Conservation (phyloP, 2,888 invertebrate species). For the Megamerina dolium region DNA sequence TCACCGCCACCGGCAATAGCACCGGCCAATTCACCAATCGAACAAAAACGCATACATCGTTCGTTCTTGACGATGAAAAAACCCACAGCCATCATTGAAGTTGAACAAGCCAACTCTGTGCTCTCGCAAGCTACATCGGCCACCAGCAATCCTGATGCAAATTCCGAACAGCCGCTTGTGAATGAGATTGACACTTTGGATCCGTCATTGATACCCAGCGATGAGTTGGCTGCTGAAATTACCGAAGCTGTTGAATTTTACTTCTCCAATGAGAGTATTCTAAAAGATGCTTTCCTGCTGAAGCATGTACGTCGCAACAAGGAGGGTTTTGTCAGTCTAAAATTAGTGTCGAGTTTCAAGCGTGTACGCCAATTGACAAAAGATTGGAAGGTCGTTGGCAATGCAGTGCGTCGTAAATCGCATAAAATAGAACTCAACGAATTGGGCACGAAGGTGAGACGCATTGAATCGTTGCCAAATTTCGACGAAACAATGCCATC, state of each 20-base stretch:
- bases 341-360: conserved; percentile 91
- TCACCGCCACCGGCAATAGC: conserved; percentile 36
- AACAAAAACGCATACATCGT: conserved; percentile 34
- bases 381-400: conserved; percentile 89
- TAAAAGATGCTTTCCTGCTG: conserved; percentile 89
- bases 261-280: conserved; percentile 90
- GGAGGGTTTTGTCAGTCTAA: conserved; percentile 91
- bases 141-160: conserved; percentile 4
- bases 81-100: conserved; percentile 17
- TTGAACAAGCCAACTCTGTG: conserved; percentile 6
- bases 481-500: conserved; percentile 91
- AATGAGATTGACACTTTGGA: conserved; percentile 44
- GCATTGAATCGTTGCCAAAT: conserved; percentile 77
- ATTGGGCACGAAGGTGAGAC: conserved; percentile 80
- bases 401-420: conserved; percentile 70
- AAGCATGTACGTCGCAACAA: conserved; percentile 94
- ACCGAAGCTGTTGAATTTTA: conserved; percentile 89
- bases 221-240: conserved; percentile 72
- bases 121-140: conserved; percentile 14
- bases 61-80: conserved; percentile 38
- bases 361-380: conserved; percentile 89
- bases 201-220: conserved; percentile 56
- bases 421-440: conserved; percentile 83
- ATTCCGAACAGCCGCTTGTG: conserved; percentile 16
- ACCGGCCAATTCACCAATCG: conserved; percentile 30